Base-by-base conservation (phyloP, 2,113 vertebrate species). In the Baryphthengus martii region DNA sequence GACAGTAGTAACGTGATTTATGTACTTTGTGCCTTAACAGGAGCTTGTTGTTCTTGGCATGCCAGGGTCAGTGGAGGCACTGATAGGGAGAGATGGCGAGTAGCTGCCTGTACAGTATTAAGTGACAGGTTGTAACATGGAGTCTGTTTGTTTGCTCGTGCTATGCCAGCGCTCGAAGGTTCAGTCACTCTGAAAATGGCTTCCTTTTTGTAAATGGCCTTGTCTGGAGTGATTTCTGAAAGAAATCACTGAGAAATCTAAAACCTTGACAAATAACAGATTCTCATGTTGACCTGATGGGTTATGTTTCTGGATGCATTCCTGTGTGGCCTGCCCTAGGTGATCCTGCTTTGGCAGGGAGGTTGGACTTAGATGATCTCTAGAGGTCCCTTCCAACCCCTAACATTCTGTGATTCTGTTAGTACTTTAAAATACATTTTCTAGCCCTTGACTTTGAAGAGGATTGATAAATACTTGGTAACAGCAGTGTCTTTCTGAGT, bases 51-150 rank as follows among this genome's bases (percentile, higher is more conserved):
- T 47, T 70, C 33, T 59, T 28, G 44, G 28, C 8, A 0, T 42
- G 44, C 21, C 39, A 47, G 50, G 23, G 29, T n/a, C 59, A 23
- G 23, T n/a, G 17, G 63, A 65, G 78, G 28, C 33, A 21, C 45
- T n/a, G 37, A 23, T 15, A 2, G 0, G 0, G 25, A 68, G 52
- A 1, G n/a, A 13, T 29, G 7, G 14, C 35, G 53, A 62, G 53
- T 17, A 45, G 44, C 76, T 66, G 20, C 55, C 40, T 33, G 33
- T 18, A 7, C 40, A 26, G 13, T 37, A 17, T 11, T 52, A 56
- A 47, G 18, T 24, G 19, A 44, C 6, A 16, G 33, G 29, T 13
- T 88, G 50, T 39, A 10, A 3, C 2, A 10, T 24, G 52, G 4
- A 24, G 14, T 73, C 50, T 44, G 24, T 50, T n/a, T n/a, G n/a